Evolutionary conservation across 2,113 vertebrate genomes (phyloP), one percentile per base, ranked within the genome.

Genomic region (Aplodontia rufa): DNA sequence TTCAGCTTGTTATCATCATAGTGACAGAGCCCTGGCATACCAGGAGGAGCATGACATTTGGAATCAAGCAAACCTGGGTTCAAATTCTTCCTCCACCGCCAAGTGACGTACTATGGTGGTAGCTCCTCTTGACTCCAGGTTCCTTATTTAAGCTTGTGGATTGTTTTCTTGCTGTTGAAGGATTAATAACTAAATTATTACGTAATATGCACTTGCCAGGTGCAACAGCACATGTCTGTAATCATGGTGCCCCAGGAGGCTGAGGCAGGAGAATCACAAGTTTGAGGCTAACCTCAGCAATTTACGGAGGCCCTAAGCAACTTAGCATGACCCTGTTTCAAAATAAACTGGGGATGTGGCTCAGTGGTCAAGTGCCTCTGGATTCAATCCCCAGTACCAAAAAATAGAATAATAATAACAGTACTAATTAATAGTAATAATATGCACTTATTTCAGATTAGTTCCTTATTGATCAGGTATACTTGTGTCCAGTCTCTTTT

Each of bases 391-490:
- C 58, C 24, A 60, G 24, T 26, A 51, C 51, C 51, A 58, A 60
- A 60, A 55, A 10, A n/a, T n/a, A n/a, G n/a, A n/a, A n/a, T n/a
- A n/a, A n/a, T n/a, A n/a, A n/a, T n/a, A n/a, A n/a, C n/a, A n/a
- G n/a, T n/a, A n/a, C n/a, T n/a, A n/a, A n/a, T n/a, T n/a, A 60
- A 60, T 60, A 60, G n/a, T 60, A 84, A 74, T 90, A 79, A 28
- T 8, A 20, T n/a, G 5, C 42, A 12, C 42, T 74, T 24, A 51
- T 62, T 89, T 88, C 37, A 85, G 55, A 9, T 74, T 87, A 90
- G 19, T 53, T 94, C 49, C 51, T 91, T 66, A 69, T 28, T 58
- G 55, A 28, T 35, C 58, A 82, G 5, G 60, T 82, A 51, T 66
- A 71, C 71, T 85, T 53, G 58, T 72, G 30, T 51, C 42, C 66